Conservation (phyloP, 2,888 invertebrate species). For the Cephus pulcher region DNA sequence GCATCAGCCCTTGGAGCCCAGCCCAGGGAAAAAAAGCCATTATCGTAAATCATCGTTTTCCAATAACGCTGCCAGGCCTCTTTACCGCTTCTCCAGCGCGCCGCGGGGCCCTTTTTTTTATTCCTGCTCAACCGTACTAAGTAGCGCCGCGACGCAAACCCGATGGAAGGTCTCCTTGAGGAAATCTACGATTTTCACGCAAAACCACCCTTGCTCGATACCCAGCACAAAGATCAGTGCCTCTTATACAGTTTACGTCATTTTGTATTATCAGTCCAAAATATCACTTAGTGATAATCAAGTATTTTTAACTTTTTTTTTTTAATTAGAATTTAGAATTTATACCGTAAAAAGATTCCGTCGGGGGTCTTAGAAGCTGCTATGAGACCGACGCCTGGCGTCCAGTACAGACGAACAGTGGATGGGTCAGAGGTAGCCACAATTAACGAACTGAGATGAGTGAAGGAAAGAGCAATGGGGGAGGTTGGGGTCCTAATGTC, state of each 20-base stretch:
- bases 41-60: conserved; percentile 74
- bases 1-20: conserved; percentile 10
- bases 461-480: background rate
- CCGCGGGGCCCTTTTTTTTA: conserved; percentile 27
- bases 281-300: no score
- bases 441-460: background rate
- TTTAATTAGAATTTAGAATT: no score
- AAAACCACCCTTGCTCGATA: background rate
- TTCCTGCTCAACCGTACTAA: conserved; percentile 23
- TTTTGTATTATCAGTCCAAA: background rate
- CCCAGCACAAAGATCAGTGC: background rate
- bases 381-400: background rate
- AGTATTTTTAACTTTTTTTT: background rate
- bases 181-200: background rate
- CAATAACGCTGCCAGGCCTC: conserved; percentile 68
- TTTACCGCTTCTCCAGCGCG: conserved; percentile 45
- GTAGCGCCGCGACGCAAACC: conserved; percentile 14
- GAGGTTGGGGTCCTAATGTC: conserved; percentile 4
- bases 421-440: background rate
- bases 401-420: background rate
- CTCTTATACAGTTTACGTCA: background rate
- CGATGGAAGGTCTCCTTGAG: background rate
- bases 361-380: background rate
- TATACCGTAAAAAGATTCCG: no score
- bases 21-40: conserved; percentile 66